Evolutionary conservation across 30 jellyfish, hydroid and myxozoan species (phyloP).

Genomic region (Cassiopea andromeda): DNA sequence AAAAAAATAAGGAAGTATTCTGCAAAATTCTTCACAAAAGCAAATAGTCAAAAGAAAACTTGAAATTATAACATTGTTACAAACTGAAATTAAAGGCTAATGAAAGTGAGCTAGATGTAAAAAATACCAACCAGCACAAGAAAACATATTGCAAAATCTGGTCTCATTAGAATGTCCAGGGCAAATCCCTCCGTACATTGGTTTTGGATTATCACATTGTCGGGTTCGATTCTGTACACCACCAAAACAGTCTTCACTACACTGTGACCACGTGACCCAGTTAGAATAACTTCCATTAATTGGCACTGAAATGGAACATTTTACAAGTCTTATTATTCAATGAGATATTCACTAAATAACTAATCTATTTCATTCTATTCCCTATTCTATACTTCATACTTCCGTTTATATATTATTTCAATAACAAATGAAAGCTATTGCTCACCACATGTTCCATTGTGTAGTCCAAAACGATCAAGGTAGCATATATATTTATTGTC

Average conservation of each 20-base stretch:
- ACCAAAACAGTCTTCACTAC: slow-evolving; percentile 2
- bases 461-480: neutral
- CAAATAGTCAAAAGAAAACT: no score
- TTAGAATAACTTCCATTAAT: slow-evolving; percentile 25
- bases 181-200: slow-evolving; percentile 24
- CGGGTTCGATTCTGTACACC: slow-evolving; percentile 4
- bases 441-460: neutral
- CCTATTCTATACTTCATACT: no score
- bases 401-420: no score
- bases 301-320: neutral
- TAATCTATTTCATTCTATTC: no score
- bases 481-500: neutral
- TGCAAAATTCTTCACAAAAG: no score
- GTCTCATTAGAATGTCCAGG: neutral
- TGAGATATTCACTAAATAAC: no score
- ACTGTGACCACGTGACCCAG: slow-evolving; percentile 18
- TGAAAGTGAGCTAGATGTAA: neutral
- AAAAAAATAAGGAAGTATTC: no score
- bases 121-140: neutral
- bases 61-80: neutral
- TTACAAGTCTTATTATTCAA: neutral
- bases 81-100: neutral
- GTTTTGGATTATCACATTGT: slow-evolving; percentile 12
- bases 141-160: slow-evolving; percentile 7
- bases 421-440: neutral